These are phyloP conservation scores for Cryptocephalus primarius DNA, from an alignment of 2,888 invertebrate species.

Conservation along the genomic window DNA sequence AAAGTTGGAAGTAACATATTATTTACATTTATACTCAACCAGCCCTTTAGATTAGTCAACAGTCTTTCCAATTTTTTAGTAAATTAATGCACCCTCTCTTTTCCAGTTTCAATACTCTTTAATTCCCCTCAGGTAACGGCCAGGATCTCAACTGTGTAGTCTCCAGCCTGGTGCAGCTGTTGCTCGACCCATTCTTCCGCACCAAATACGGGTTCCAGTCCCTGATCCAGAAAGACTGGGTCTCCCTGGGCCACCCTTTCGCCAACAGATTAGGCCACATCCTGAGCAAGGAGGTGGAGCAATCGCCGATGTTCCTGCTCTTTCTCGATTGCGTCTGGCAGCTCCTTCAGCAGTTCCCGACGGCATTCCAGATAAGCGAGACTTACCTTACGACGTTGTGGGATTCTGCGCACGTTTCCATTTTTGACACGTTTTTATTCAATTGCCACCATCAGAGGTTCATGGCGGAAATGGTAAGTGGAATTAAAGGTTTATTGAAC, in stretches of 20 bases:
- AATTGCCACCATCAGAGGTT: slow-evolving; percentile 71
- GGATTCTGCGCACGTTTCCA: slow-evolving; percentile 79
- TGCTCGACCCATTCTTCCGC: slow-evolving; percentile 74
- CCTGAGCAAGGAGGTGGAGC: slow-evolving; percentile 47
- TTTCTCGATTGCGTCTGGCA: slow-evolving; percentile 95
- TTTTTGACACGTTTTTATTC: slow-evolving; percentile 90
- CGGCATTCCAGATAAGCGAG: slow-evolving; percentile 84
- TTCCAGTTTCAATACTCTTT: no score
- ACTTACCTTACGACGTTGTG: slow-evolving; percentile 85
- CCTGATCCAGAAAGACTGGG: slow-evolving; percentile 90
- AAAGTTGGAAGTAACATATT: no score
- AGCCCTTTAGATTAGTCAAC: no score
- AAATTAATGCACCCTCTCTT: no score
- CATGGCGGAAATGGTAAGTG: slow-evolving; percentile 51
- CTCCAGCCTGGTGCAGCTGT: slow-evolving; percentile 75
- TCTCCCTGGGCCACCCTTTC: slow-evolving; percentile 78
- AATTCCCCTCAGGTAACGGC: slow-evolving; percentile 54
- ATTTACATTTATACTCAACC: no score
- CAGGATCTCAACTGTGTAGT: slow-evolving; percentile 81
- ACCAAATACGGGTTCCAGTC: slow-evolving; percentile 81
- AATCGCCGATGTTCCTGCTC: slow-evolving; percentile 79
- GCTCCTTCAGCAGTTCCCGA: slow-evolving; percentile 75
- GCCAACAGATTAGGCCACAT: slow-evolving; percentile 55
- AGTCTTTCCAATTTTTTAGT: no score
- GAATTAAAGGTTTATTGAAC: neutral